Evolutionary conservation across 2,113 vertebrate genomes (phyloP), one percentile per base, ranked within the genome.

Genomic region (Hippocampus zosterae): DNA sequence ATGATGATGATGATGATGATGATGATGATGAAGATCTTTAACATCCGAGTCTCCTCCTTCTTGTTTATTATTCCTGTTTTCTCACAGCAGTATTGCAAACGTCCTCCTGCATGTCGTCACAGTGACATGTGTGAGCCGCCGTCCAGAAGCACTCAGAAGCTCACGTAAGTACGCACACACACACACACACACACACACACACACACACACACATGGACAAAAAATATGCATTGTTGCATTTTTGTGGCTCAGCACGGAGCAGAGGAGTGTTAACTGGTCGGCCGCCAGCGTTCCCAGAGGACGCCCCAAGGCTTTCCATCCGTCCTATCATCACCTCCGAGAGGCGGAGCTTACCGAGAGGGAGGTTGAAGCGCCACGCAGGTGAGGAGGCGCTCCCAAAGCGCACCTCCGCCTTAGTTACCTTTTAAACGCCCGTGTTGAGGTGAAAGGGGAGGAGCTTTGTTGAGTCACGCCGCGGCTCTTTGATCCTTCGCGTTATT

Each of bases 241-340:
- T 42, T 92, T 94, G 73, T 94, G 92, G 79, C 93, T 92, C 81
- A 95, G 92, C 75, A 91, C 92, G 8, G 93, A 94, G 67, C 95
- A 95, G 74, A 93, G 84, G 78, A 90, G 74, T 60, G 81, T 92
- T 18, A 93, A 94, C 21, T 93, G 93, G 86, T 92, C 93, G 67
- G 86, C 93, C 69, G 94, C 95, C 0, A 95, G 95, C 44, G 92
- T 94, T 42, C 82, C 93, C 25, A 91, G 92, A 81, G 94, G 92
- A 81, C 19, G 61, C 1, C 12, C 42, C 63, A 48, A 27, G 42
- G 15, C 81, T 80, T 92, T 87, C 23, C 88, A 89, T 42, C 95
- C 94, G 78, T 93, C 94, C 60, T 98, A 98, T 87, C 94, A 97
- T 59, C 96, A 98, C 77, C 94, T 98, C 0, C 93, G 95, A 76